Evolutionary conservation across 35 echinoderm and acorn worm genomes (phyloP), one percentile per base, ranked within the genome.

Genomic region (Apostichopus japonicus): DNA sequence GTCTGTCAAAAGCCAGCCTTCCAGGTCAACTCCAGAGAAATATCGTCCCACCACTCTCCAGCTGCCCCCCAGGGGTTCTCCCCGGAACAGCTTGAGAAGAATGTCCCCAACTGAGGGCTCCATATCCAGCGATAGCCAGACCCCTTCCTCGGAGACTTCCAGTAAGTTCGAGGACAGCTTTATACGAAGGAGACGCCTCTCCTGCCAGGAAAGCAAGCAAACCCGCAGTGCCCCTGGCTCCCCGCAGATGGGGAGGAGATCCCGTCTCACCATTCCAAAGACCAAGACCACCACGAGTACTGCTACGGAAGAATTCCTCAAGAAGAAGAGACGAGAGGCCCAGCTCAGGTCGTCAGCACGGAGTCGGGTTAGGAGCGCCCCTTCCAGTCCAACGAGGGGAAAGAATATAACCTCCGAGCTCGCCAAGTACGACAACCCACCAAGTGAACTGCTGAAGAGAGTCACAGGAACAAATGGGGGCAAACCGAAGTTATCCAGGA

Each of bases 331-430:
- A 15, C 77, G 90, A 56, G 90, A 93, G 84, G 92, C 78, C 15
- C 87, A 86, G 80, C 23, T 55, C 62, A 77, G 87, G 72, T 57
- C 67, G 0, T 76, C 73, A 8, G 62, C 52, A 33, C 52, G 77
- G 19, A 80, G 23, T 23, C 92, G 53, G 54, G 77, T 89, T 16
- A 87, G 80, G 15, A 97, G 96, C 86, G 96, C 96, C 6, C 96
- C 96, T 19, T 95, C 96, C 17, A 97, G 96, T 83, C 96, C 96
- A n/a, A 97, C 94, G 8, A 25, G 93, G 25, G 55, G 65, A 84
- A 80, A 91, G 78, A 90, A 71, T 70, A 75, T 22, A 55, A 84
- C 93, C 55, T 54, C 71, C 6, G 71, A 78, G 19, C 90, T 91
- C 7, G 71, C 90, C 14, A 77, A 53, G 27, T 91, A 78, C 23